A percentile compares a stretch with the other conserved stretches of the same genome.
These are phyloP conservation scores for Sakesphorus luctuosus DNA, from an alignment of 2,113 vertebrate species.

Conservation along the genomic window DNA sequence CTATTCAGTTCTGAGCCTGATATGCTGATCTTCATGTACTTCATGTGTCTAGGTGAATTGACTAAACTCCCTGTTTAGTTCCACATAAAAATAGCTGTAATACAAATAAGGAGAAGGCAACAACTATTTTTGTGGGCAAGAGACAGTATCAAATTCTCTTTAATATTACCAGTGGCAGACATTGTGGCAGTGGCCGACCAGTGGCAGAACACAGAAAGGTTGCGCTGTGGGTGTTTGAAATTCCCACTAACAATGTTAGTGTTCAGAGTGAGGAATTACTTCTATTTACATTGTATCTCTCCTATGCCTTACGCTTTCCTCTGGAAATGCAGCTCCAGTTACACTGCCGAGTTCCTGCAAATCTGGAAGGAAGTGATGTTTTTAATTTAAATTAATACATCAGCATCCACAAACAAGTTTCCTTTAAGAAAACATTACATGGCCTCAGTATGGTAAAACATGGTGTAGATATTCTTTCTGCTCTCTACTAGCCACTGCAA, in stretches of 20 bases:
- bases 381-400: neutral
- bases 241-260: neutral
- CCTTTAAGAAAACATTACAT: neutral
- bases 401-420: neutral
- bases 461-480: neutral
- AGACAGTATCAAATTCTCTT: neutral
- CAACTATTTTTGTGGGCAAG: neutral
- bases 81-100: neutral
- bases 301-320: neutral
- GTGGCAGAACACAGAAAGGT: too few relatives aligned
- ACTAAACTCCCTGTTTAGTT: neutral
- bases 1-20: neutral
- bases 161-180: neutral
- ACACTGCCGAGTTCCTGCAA: neutral
- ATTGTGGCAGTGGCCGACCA: too few relatives aligned
- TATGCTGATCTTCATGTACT: neutral
- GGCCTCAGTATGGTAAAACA: neutral
- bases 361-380: neutral
- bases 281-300: neutral
- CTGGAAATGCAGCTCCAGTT: neutral
- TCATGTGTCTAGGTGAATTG: neutral
- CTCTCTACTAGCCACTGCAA: neutral
- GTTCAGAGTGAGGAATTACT: neutral
- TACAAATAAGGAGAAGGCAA: neutral
- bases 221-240: neutral